Evolutionary conservation across 2,888 invertebrate genomes (phyloP).

Genomic region (Siphlonurus alternatus): DNA sequence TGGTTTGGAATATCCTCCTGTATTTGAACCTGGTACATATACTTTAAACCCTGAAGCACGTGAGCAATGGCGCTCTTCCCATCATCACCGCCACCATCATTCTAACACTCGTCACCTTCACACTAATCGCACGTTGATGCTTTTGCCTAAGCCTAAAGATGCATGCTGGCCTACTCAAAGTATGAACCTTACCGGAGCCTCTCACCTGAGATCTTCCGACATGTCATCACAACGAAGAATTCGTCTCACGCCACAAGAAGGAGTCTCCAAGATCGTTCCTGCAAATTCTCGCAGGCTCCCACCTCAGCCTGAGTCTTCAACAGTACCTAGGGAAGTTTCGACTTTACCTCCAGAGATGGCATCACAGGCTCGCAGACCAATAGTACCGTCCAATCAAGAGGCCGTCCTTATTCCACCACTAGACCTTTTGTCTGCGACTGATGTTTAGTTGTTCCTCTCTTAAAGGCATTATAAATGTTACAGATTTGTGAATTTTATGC

Average conservation of each 20-base stretch:
- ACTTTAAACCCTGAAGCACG: conserved; percentile 30
- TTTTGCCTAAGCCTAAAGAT: background rate
- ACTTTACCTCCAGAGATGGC: too few relatives aligned
- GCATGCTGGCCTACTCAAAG: background rate
- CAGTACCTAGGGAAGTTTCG: too few relatives aligned
- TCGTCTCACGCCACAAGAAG: background rate
- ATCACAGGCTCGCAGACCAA: too few relatives aligned
- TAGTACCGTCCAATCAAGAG: background rate
- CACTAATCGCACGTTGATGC: background rate
- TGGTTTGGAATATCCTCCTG: conserved; percentile 69
- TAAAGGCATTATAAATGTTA: too few relatives aligned
- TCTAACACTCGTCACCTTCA: background rate
- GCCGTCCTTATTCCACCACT: background rate
- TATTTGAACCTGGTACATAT: conserved; percentile 72
- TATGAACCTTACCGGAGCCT: background rate
- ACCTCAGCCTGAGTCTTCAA: background rate
- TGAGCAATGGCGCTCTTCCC: background rate
- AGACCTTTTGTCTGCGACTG: background rate
- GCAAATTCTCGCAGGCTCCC: background rate
- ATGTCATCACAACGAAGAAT: background rate
- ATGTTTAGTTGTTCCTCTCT: too few relatives aligned
- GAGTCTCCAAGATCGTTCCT: background rate
- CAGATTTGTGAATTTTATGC: too few relatives aligned
- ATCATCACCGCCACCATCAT: background rate
- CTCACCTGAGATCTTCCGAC: background rate